A percentile compares a stretch with the other conserved stretches of the same genome.
Conservation (phyloP, 2,113 vertebrate genomes). For the Apus apus region DNA sequence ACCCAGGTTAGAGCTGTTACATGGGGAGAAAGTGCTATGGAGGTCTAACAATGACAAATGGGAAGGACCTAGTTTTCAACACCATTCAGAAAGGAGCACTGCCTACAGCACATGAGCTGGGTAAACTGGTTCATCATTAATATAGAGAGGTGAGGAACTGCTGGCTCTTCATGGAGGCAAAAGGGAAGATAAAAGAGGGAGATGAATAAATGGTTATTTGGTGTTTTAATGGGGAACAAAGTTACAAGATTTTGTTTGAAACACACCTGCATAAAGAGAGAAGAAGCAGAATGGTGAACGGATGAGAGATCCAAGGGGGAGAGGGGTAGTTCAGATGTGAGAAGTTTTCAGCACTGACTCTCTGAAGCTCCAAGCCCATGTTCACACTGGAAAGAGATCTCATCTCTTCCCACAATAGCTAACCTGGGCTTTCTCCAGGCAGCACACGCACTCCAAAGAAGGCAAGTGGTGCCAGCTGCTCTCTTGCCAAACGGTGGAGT, state of each 20-base stretch:
- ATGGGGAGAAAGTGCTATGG: slow-evolving; percentile 35
- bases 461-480: slow-evolving; percentile 49
- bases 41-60: slow-evolving; percentile 48
- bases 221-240: not conserved
- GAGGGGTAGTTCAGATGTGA: not conserved
- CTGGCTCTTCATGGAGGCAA: not conserved
- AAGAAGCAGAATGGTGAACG: not conserved
- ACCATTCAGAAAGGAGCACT: not conserved
- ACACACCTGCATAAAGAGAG: not conserved
- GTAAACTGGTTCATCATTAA: slow-evolving; percentile 7
- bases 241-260: not conserved
- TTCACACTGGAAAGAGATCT: not conserved
- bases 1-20: slow-evolving; percentile 26
- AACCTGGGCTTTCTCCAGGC: slow-evolving; percentile 11
- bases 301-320: not conserved
- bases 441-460: slow-evolving; percentile 4
- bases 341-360: not conserved
- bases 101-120: slow-evolving; percentile 1
- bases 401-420: slow-evolving; percentile 2
- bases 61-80: slow-evolving; percentile 25
- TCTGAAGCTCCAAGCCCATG: not conserved
- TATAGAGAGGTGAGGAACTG: not conserved
- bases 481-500: slow-evolving; percentile 56
- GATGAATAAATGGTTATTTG: not conserved
- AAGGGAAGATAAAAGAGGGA: not conserved